phyloP scores from a whole-genome alignment of 2,113 vertebrate species.

The Salvelinus sp. region DNA sequence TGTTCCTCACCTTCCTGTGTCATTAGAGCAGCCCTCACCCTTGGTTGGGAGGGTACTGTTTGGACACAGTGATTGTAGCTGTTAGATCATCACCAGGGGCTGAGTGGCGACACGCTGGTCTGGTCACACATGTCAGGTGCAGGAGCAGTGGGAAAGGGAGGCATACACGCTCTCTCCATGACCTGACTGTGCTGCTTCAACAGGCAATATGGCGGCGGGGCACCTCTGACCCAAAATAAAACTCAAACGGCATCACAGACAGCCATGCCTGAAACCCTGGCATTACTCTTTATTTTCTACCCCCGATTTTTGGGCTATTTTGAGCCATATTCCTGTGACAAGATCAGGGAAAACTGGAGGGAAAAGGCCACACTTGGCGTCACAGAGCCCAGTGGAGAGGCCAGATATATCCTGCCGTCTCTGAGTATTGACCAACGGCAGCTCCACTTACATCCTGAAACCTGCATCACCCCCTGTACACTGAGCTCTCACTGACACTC shows the following conservation, averaged over 20 bases:
- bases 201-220: conserved; percentile 51
- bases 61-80: neutral
- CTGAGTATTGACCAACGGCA: conserved; percentile 50
- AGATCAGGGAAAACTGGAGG: conserved; percentile 18
- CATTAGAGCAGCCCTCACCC: neutral
- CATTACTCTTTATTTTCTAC: conserved; percentile 25
- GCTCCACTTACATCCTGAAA: conserved; percentile 49
- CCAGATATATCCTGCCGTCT: conserved; percentile 56
- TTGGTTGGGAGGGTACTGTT: neutral
- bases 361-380: conserved; percentile 47
- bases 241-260: conserved; percentile 2
- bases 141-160: conserved; percentile 44
- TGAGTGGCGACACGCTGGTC: neutral
- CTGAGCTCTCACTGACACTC: neutral
- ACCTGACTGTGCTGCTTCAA: conserved; percentile 52
- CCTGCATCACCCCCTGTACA: neutral
- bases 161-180: conserved; percentile 66
- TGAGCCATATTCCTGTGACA: conserved; percentile 36
- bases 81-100: neutral
- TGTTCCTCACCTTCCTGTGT: neutral
- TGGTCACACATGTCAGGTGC: conserved; percentile 55
- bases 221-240: conserved; percentile 49
- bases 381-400: conserved; percentile 47
- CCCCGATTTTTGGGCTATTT: conserved; percentile 40
- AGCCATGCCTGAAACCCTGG: conserved; percentile 13